These are phyloP conservation scores for Chascanopsetta lugubris DNA, from an alignment of 2,113 vertebrate genomes.

Conservation along the genomic window DNA sequence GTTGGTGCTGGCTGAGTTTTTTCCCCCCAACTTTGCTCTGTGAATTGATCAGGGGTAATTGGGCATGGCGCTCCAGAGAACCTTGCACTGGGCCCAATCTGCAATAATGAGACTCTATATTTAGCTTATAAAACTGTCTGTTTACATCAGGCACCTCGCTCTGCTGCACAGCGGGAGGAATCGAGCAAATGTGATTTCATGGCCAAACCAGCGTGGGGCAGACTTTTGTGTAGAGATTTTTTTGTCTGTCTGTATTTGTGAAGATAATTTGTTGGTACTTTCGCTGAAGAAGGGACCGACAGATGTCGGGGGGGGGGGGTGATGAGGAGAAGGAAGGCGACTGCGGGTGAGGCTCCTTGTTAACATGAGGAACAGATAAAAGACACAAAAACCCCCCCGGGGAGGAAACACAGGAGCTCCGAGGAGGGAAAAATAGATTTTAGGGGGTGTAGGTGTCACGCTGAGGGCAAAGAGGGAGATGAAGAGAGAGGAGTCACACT, in stretches of 20 bases:
- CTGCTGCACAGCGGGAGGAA: slow-evolving; percentile 38
- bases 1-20: slow-evolving; percentile 29
- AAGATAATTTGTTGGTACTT: slow-evolving; percentile 45
- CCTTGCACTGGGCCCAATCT: slow-evolving; percentile 28
- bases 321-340: slow-evolving; percentile 27
- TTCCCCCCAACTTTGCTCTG: slow-evolving; percentile 38
- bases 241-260: no score
- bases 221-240: background rate
- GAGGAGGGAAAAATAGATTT: slow-evolving; percentile 52
- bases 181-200: slow-evolving; percentile 34
- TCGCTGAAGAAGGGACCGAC: slow-evolving; percentile 15
- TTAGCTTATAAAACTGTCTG: slow-evolving; percentile 54
- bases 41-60: slow-evolving; percentile 60
- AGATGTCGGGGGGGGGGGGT: slow-evolving; percentile 33
- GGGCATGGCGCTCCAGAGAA: slow-evolving; percentile 36
- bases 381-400: slow-evolving; percentile 36
- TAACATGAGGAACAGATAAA: slow-evolving; percentile 57
- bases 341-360: slow-evolving; percentile 35
- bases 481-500: slow-evolving; percentile 11
- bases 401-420: slow-evolving; percentile 53
- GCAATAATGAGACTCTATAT: slow-evolving; percentile 57
- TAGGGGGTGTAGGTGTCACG: slow-evolving; percentile 58
- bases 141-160: slow-evolving; percentile 57
- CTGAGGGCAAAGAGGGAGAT: slow-evolving; percentile 6
- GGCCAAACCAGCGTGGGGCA: slow-evolving; percentile 23